Evolutionary conservation across 2,113 vertebrate species (phyloP).

Genomic region (Microcebus griseorufus): DNA sequence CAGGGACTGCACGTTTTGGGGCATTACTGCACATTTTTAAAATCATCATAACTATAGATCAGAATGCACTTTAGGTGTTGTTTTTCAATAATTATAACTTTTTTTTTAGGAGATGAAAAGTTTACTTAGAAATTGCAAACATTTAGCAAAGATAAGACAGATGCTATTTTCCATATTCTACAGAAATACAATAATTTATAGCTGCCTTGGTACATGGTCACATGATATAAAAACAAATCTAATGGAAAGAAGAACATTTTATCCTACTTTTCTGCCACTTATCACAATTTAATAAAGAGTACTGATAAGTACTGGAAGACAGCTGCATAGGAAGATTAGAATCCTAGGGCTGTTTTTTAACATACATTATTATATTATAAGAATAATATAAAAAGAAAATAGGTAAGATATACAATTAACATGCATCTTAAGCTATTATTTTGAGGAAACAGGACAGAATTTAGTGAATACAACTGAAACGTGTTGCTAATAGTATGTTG

Average conservation of each 20-base stretch:
- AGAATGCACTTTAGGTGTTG: too few species aligned
- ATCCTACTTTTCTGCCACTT: slow-evolving; percentile 57
- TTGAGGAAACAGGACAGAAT: slow-evolving; percentile 73
- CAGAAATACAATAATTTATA: slow-evolving; percentile 85
- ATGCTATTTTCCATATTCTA: slow-evolving; percentile 82
- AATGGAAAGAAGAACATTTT: slow-evolving; percentile 79
- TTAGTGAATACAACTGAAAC: slow-evolving; percentile 72
- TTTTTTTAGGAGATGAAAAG: slow-evolving; percentile 79
- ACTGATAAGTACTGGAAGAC: slow-evolving; percentile 81
- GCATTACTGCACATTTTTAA: too few species aligned
- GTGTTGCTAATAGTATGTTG: slow-evolving; percentile 17
- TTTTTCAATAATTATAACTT: too few species aligned
- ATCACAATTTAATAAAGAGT: slow-evolving; percentile 46
- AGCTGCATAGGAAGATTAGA: slow-evolving; percentile 79
- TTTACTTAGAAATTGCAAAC: slow-evolving; percentile 87
- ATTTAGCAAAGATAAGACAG: slow-evolving; percentile 82
- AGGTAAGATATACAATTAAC: slow-evolving; percentile 72
- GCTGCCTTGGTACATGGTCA: slow-evolving; percentile 80
- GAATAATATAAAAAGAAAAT: slow-evolving; percentile 71
- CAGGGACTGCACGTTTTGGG: too few species aligned
- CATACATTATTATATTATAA: slow-evolving; percentile 62
- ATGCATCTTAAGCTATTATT: slow-evolving; percentile 81
- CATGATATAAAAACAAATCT: slow-evolving; percentile 79
- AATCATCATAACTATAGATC: too few species aligned
- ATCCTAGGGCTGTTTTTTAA: slow-evolving; percentile 62